These are phyloP conservation scores for Tachypleus tridentatus DNA, from an alignment of 1,140 invertebrate species.

Conservation along the genomic window DNA sequence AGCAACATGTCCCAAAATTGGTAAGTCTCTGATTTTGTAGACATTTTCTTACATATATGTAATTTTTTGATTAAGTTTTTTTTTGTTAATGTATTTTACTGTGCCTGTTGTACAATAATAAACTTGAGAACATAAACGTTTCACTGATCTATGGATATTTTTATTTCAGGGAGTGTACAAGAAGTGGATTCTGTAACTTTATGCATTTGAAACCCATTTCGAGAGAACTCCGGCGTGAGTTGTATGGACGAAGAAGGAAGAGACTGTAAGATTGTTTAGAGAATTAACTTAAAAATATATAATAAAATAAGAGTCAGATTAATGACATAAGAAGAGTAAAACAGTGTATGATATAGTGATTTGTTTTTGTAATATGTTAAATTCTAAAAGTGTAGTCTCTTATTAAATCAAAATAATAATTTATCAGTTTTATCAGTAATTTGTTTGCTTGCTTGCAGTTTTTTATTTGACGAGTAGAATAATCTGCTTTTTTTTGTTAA, in stretches of 20 bases:
- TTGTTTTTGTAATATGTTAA: neutral
- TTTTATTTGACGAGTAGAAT: neutral
- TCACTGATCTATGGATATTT: neutral
- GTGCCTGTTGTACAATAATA: no score
- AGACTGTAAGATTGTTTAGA: constrained; percentile 8
- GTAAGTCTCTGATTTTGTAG: no score
- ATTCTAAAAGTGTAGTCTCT: neutral
- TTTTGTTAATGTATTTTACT: no score
- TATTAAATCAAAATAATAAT: neutral
- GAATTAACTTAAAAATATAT: no score
- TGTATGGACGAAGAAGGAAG: constrained; percentile 45
- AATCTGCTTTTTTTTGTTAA: neutral
- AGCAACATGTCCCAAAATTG: no score
- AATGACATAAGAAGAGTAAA: no score
- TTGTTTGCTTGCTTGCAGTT: no score
- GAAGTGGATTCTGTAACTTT: constrained; percentile 98
- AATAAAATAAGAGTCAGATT: no score
- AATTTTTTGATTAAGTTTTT: no score
- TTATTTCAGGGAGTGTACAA: constrained; percentile 68
- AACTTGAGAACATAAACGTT: no score
- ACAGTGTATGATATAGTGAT: neutral
- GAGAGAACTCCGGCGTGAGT: constrained; percentile 69
- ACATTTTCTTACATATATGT: no score
- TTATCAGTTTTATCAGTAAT: neutral
- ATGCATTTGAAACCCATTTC: constrained; percentile 99